Percentiles rank a stretch among this genome's conserved stretches.
These are phyloP conservation scores for Drosophila longiperda DNA, from an alignment of 2,888 invertebrate genomes.

Conservation along the genomic window DNA sequence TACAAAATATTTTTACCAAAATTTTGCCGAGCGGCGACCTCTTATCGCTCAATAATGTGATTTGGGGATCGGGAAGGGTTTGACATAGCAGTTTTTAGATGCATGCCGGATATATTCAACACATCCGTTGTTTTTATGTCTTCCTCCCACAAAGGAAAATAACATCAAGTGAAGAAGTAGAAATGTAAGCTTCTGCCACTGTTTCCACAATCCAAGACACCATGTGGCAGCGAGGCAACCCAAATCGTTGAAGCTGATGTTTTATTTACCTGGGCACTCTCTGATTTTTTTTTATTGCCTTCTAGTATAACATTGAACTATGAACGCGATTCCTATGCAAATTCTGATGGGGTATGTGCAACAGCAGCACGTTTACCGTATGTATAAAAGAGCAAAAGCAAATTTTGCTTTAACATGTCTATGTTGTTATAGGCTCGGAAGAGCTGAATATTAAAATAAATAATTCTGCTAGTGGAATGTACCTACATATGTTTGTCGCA, in stretches of 20 bases:
- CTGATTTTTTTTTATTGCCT: slow-evolving; percentile 8
- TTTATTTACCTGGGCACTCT: slow-evolving; percentile 41
- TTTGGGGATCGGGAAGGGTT: slow-evolving; percentile 2
- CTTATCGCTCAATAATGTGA: slow-evolving; percentile 51
- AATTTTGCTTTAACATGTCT: slow-evolving; percentile 43
- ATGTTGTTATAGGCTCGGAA: slow-evolving; percentile 32
- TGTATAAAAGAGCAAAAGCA: slow-evolving; percentile 8
- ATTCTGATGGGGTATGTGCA: slow-evolving; percentile 38
- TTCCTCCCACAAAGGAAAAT: slow-evolving; percentile 62
- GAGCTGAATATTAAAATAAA: slow-evolving; percentile 34
- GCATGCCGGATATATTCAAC: slow-evolving; percentile 72
- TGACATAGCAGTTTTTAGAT: slow-evolving; percentile 25
- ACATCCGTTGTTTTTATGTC: slow-evolving; percentile 77
- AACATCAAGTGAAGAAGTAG: slow-evolving; percentile 50
- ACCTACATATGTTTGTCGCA: not conserved
- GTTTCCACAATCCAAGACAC: slow-evolving; percentile 30
- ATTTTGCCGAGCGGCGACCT: slow-evolving; percentile 25
- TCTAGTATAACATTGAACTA: slow-evolving; percentile 44
- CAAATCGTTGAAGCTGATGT: slow-evolving; percentile 20
- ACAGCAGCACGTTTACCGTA: slow-evolving; percentile 33
- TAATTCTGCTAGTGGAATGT: slow-evolving; percentile 29
- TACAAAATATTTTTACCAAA: slow-evolving; percentile 22
- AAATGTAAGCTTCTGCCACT: slow-evolving; percentile 23
- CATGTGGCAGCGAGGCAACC: slow-evolving; percentile 28
- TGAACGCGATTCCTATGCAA: slow-evolving; percentile 69